phyloP scores from a whole-genome alignment of 1,140 invertebrate genomes.

The Drosophila triauraria region DNA sequence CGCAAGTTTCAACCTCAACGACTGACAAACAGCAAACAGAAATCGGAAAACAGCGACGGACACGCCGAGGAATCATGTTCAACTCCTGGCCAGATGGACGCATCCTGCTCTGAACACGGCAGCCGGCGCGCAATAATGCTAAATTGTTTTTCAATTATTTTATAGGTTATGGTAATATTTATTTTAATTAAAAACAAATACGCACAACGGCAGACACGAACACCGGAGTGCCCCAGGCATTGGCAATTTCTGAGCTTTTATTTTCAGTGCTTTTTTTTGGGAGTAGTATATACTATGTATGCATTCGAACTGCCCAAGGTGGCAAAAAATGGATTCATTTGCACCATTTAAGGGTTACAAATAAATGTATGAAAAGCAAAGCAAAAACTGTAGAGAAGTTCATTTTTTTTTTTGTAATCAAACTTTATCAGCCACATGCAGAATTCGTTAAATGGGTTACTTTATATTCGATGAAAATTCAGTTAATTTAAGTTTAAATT shows the following conservation, averaged over 20 bases:
- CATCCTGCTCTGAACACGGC: not conserved
- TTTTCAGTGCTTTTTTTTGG: conserved; percentile 20
- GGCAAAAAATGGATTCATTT: conserved; percentile 52
- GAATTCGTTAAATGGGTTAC: conserved; percentile 1
- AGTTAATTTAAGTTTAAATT: not conserved
- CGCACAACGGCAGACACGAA: conserved; percentile 42
- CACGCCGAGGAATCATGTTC: conserved; percentile 17
- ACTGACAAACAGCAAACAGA: conserved; percentile 51
- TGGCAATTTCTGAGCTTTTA: conserved; percentile 25
- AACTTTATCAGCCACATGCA: conserved; percentile 30
- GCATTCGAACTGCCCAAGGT: conserved; percentile 1
- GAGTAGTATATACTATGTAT: not conserved
- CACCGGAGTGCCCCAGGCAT: conserved; percentile 13
- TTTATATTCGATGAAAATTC: not conserved
- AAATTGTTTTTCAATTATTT: conserved; percentile 85
- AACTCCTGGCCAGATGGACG: conserved; percentile 9
- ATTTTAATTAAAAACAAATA: conserved; percentile 84
- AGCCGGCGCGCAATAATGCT: conserved; percentile 62
- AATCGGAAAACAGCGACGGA: conserved; percentile 37
- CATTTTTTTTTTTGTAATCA: conserved; percentile 35
- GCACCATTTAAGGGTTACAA: conserved; percentile 46
- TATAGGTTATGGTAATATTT: conserved; percentile 82
- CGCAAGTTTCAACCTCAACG: conserved; percentile 49
- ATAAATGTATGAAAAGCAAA: conserved; percentile 42
- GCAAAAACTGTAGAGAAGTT: conserved; percentile 2